These are phyloP conservation scores for Coenonympha arcania DNA, from an alignment of 2,888 invertebrate species.

Conservation along the genomic window DNA sequence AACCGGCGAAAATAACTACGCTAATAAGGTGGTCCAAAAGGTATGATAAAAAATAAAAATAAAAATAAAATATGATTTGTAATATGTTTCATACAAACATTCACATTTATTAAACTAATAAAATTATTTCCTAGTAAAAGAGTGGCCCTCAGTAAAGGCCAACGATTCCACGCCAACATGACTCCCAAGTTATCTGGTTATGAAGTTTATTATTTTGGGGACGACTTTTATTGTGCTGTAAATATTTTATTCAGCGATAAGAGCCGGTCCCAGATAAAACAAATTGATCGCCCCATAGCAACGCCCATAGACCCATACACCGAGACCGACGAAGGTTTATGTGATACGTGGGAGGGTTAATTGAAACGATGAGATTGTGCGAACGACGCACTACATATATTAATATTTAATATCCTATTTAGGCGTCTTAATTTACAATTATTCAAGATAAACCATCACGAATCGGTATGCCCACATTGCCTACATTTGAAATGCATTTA, in stretches of 20 bases:
- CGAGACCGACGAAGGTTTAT: conserved; percentile 42
- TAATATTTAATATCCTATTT: conserved; percentile 56
- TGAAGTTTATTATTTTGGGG: conserved; percentile 62
- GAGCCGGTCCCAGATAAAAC: conserved; percentile 60
- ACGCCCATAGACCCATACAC: no score
- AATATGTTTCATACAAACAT: no score
- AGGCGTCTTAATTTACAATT: conserved; percentile 40
- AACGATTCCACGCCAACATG: neutral
- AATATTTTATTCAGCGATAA: conserved; percentile 70
- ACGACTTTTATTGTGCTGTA: conserved; percentile 68
- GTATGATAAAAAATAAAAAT: no score
- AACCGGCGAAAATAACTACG: no score
- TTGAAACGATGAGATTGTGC: conserved; percentile 62
- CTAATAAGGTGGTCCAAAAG: no score
- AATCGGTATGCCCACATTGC: conserved; percentile 10
- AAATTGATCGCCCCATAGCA: conserved; percentile 60
- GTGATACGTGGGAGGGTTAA: conserved; percentile 61
- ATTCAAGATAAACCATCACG: conserved; percentile 18
- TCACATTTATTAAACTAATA: no score
- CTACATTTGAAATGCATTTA: conserved; percentile 18
- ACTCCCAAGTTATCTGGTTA: conserved; percentile 50
- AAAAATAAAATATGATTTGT: no score
- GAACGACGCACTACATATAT: conserved; percentile 52
- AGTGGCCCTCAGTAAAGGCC: neutral
- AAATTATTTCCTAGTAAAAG: neutral